Base-by-base conservation (phyloP, 2,888 invertebrate genomes). In the Orthonevra nobilis region DNA sequence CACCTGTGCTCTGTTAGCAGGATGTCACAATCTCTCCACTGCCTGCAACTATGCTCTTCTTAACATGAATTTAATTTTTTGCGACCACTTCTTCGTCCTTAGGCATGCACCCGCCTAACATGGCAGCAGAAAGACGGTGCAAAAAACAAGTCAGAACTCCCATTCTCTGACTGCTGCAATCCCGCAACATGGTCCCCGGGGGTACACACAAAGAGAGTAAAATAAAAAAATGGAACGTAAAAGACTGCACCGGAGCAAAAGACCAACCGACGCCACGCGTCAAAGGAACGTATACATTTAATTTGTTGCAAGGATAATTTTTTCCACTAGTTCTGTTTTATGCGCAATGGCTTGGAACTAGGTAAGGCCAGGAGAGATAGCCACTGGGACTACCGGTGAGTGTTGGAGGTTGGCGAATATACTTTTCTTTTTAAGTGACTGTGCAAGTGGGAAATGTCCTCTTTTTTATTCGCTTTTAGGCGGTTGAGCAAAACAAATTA, bases 241-340 rank as follows among this genome's bases (percentile, higher is more conserved):
- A 15, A 34, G 60, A 23, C 64, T 63, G n/a, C 64, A 48, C 50
- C 38, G 36, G 26, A 46, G 28, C 75, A 63, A 52, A n/a, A n/a
- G n/a, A n/a, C n/a, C n/a, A n/a, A n/a, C n/a, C n/a, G n/a, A 52
- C 58, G 73, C 48, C 70, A 34, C 46, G 23, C 61, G 48, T 79
- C 79, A 79, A 73, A 79, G 60, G 58, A 64, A 79, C 73, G 56
- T 79, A 64, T 73, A 68, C 79, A 79, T 79, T 79, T 79, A 79
- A 79, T 79, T 79, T 79, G 79, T 79, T 68, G 79, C 66, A 68
- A 79, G 79, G 66, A 79, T 79, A 73, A 68, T 73, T 72, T 36
- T 73, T n/a, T n/a, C n/a, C n/a, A n/a, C 79, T 50, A 73, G 66
- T 73, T 79, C 66, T 68, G 58, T 68, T 68, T 73, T 79, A 66